A percentile compares a stretch with the other conserved stretches of the same genome.
These are phyloP conservation scores for Lineus longissimus DNA, from an alignment of 1,140 invertebrate genomes.

Conservation along the genomic window DNA sequence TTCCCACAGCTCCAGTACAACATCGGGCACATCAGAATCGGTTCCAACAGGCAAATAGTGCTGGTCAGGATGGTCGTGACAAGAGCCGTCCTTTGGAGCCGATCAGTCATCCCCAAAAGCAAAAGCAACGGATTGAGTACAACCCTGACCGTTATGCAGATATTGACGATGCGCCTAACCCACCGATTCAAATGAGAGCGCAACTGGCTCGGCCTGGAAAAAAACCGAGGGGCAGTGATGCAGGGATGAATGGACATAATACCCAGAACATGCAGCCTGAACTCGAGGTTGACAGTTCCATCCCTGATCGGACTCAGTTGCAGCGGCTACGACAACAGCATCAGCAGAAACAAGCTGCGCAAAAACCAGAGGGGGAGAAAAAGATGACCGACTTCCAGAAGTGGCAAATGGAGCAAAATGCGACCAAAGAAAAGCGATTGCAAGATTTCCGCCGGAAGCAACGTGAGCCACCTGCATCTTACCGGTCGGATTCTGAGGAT, in stretches of 20 bases:
- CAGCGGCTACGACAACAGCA: neutral
- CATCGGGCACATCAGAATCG: neutral
- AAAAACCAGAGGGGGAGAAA: slow-evolving; percentile 14
- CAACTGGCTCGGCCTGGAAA: neutral
- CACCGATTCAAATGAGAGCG: neutral
- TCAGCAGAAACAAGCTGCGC: neutral
- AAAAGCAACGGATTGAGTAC: neutral
- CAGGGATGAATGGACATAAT: neutral
- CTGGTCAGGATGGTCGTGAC: neutral
- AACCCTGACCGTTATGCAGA: slow-evolving; percentile 1
- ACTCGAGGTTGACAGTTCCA: neutral
- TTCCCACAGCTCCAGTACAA: neutral
- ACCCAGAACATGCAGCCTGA: neutral
- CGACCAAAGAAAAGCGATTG: neutral
- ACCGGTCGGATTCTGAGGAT: neutral
- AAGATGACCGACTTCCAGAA: slow-evolving; percentile 38
- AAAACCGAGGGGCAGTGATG: neutral
- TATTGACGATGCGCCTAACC: neutral
- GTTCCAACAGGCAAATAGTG: neutral
- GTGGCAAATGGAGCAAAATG: slow-evolving; percentile 41
- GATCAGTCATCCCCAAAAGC: too few species aligned
- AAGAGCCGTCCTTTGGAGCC: neutral
- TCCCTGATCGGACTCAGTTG: neutral
- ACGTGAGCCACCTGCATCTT: neutral
- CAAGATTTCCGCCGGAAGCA: neutral